phyloP scores from a whole-genome alignment of 2,888 invertebrate species.

The Bombyx huttoni region DNA sequence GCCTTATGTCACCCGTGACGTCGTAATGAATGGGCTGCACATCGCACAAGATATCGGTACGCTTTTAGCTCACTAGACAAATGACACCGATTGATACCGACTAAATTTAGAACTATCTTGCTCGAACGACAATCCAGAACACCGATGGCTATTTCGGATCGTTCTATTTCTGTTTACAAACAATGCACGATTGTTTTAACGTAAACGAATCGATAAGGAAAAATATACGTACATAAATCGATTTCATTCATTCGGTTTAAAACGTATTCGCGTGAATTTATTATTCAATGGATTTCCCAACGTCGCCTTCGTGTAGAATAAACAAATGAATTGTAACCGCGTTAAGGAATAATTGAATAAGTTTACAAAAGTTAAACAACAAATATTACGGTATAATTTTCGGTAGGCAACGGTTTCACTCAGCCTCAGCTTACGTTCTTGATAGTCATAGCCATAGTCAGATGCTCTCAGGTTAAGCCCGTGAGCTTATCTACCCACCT shows the following conservation, averaged over 20 bases:
- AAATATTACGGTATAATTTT: too few species aligned
- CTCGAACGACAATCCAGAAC: constrained; percentile 7
- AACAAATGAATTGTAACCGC: too few species aligned
- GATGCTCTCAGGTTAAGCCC: too few species aligned
- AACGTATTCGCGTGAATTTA: not conserved
- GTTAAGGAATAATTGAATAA: too few species aligned
- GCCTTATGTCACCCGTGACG: constrained; percentile 20
- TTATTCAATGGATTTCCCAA: not conserved
- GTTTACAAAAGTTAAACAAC: too few species aligned
- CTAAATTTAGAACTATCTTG: constrained; percentile 35
- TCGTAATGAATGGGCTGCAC: constrained; percentile 36
- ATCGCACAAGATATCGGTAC: constrained; percentile 33
- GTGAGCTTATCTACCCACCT: too few species aligned
- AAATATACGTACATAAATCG: not conserved
- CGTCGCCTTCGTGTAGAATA: too few species aligned
- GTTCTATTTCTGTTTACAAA: not conserved
- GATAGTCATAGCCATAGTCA: too few species aligned
- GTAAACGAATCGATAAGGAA: not conserved
- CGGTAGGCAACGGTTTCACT: too few species aligned
- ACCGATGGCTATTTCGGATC: constrained; percentile 17
- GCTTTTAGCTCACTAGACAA: constrained; percentile 36
- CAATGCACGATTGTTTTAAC: not conserved
- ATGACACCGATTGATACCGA: constrained; percentile 40
- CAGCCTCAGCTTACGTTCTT: too few species aligned
- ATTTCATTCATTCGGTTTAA: not conserved